These are phyloP conservation scores for Sylvilagus bachmani DNA, from an alignment of 2,113 vertebrate species.

Conservation along the genomic window DNA sequence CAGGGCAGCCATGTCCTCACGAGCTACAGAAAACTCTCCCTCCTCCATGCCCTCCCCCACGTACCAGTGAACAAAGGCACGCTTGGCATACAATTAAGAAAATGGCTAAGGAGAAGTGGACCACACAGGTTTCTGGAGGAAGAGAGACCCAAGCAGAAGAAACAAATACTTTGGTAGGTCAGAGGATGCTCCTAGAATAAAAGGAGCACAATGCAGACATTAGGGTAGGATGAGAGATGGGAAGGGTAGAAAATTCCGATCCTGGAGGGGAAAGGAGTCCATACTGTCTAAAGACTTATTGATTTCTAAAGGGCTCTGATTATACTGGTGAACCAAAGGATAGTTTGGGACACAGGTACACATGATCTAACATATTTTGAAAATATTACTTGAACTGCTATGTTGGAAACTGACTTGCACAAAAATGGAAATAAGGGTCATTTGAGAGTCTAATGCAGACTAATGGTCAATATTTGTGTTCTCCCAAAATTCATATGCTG, in stretches of 20 bases:
- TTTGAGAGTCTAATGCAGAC: background rate
- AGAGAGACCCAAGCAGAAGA: background rate
- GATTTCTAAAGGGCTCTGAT: background rate
- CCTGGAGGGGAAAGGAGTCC: background rate
- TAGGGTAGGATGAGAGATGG: accelerated
- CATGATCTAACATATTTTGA: background rate
- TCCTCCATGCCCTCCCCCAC: too few relatives aligned
- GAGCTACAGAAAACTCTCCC: too few relatives aligned
- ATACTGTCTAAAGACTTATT: accelerated
- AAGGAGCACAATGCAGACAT: background rate
- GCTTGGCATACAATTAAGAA: background rate
- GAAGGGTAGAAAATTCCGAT: background rate
- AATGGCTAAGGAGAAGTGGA: background rate
- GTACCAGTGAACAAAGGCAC: too few relatives aligned
- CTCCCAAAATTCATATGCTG: background rate
- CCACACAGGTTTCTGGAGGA: background rate
- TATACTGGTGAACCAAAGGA: background rate
- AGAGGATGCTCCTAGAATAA: background rate
- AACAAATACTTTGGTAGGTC: background rate
- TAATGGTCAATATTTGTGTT: background rate
- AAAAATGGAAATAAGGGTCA: background rate
- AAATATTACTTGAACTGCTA: background rate
- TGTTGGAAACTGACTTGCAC: background rate
- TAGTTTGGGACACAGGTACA: background rate
- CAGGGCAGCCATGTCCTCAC: too few relatives aligned